These are phyloP conservation scores for Trachemys scripta DNA, from an alignment of 2,113 vertebrate species.

Conservation along the genomic window DNA sequence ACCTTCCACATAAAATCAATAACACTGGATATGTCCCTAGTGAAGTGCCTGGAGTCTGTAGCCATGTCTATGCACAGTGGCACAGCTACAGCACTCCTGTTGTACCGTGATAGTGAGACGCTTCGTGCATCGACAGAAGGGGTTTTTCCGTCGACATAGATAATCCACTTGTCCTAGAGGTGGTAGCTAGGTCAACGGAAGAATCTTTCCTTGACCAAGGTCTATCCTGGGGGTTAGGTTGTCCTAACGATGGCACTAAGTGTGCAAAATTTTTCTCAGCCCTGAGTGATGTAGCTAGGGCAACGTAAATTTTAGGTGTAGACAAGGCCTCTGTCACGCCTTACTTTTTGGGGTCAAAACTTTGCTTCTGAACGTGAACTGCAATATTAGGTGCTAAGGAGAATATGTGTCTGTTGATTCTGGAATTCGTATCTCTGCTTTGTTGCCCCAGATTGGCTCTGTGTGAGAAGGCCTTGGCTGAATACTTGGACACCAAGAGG, in stretches of 20 bases:
- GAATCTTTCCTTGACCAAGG: neutral
- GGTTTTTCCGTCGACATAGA: neutral
- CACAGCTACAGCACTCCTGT: too few species aligned
- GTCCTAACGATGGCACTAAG: neutral
- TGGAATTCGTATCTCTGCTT: neutral
- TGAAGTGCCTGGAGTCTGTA: neutral
- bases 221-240: neutral
- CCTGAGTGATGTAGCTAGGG: neutral
- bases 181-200: neutral
- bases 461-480: slow-evolving; percentile 95
- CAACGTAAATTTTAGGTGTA: neutral
- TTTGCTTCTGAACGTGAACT: neutral
- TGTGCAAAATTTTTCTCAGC: neutral
- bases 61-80: neutral
- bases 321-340: neutral
- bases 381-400: fast-evolving
- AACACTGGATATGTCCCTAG: neutral
- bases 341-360: neutral
- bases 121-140: neutral
- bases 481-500: slow-evolving; percentile 95
- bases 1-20: neutral
- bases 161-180: neutral
- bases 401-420: neutral
- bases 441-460: slow-evolving; percentile 85
- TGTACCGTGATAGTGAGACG: neutral